Evolutionary conservation across 1,140 invertebrate genomes (phyloP).

Genomic region (Chelonus insularis): DNA sequence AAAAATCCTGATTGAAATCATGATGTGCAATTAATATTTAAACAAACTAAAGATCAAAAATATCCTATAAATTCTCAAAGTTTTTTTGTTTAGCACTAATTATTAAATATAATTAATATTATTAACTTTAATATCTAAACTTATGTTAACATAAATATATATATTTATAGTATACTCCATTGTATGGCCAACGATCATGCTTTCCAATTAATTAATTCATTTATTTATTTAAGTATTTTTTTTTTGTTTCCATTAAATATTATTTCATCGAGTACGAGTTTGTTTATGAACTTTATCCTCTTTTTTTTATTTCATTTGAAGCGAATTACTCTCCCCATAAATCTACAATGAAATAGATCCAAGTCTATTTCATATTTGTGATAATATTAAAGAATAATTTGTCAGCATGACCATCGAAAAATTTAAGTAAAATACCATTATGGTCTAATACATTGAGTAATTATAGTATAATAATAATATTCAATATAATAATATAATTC

Average conservation of each 20-base stretch:
- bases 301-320: conserved; percentile 19
- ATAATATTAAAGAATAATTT: neutral
- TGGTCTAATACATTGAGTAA: conserved; percentile 27
- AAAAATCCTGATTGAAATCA: too few relatives aligned
- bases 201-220: conserved; percentile 26
- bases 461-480: conserved; percentile 27
- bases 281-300: conserved; percentile 25
- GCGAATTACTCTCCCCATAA: conserved; percentile 27
- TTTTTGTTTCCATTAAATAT: conserved; percentile 36
- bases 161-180: conserved; percentile 58
- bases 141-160: conserved; percentile 59
- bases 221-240: too few relatives aligned
- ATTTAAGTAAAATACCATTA: conserved; percentile 23
- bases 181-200: conserved; percentile 60
- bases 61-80: too few relatives aligned
- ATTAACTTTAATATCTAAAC: conserved; percentile 47
- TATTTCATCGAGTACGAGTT: conserved; percentile 30
- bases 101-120: too few relatives aligned
- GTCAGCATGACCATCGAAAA: conserved; percentile 25
- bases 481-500: conserved; percentile 43
- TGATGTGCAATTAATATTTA: too few relatives aligned
- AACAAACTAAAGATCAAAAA: too few relatives aligned
- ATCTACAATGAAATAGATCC: conserved; percentile 1
- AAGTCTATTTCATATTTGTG: neutral
- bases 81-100: too few relatives aligned